Evolutionary conservation across 2,797 vertebrate species (phyloP).

Genomic region (Sebastes taczanowskii): DNA sequence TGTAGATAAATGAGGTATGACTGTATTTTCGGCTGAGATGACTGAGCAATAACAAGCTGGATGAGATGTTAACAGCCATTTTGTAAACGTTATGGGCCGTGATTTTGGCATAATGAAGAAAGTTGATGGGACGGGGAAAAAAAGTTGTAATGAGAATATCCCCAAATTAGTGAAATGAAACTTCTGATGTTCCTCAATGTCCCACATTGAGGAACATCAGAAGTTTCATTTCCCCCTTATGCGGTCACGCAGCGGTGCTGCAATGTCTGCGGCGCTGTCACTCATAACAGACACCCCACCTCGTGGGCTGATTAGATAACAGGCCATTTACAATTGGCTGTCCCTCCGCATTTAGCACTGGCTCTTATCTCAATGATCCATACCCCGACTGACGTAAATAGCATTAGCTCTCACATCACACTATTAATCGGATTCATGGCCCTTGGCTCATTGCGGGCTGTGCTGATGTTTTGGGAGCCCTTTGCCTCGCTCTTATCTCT

Average conservation of each 20-base stretch:
- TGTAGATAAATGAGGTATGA: slow-evolving; percentile 29
- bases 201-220: no score
- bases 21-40: slow-evolving; percentile 22
- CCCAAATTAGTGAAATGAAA: slow-evolving; percentile 18
- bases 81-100: background rate
- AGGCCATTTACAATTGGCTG: slow-evolving; percentile 50
- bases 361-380: slow-evolving; percentile 69
- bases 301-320: slow-evolving; percentile 59
- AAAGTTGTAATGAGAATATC: slow-evolving; percentile 6
- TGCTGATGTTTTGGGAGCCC: slow-evolving; percentile 29
- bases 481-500: slow-evolving; percentile 28
- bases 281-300: slow-evolving; percentile 15
- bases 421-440: slow-evolving; percentile 73
- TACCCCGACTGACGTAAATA: slow-evolving; percentile 45
- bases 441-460: slow-evolving; percentile 45
- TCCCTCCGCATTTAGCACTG: slow-evolving; percentile 54
- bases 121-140: background rate
- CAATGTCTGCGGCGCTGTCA: background rate
- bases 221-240: no score
- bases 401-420: slow-evolving; percentile 64
- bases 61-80: slow-evolving; percentile 10
- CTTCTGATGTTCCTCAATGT: slow-evolving; percentile 8
- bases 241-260: slow-evolving; percentile 1
- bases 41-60: slow-evolving; percentile 22
- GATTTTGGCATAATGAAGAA: slow-evolving; percentile 28